These are phyloP conservation scores for Elysia chlorotica DNA, from an alignment of 1,140 invertebrate genomes.

Conservation along the genomic window DNA sequence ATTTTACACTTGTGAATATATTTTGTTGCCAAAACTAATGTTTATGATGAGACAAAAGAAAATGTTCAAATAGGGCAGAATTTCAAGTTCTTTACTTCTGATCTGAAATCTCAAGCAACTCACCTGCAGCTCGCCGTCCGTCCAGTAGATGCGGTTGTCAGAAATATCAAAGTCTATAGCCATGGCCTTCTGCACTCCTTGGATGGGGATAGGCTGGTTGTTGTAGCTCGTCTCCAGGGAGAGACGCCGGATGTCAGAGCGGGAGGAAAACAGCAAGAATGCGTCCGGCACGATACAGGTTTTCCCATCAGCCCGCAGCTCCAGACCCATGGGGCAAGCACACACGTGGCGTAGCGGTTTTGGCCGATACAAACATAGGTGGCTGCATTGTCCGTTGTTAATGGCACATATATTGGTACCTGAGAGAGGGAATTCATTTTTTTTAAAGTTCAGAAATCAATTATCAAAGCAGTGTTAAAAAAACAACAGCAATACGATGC, in stretches of 20 bases:
- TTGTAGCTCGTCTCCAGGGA: constrained; percentile 75
- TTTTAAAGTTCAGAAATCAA: no score
- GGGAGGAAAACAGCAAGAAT: constrained; percentile 84
- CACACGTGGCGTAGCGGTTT: constrained; percentile 70
- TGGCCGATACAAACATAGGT: constrained; percentile 90
- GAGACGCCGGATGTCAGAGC: constrained; percentile 76
- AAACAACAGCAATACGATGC: no score
- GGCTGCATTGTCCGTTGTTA: constrained; percentile 95
- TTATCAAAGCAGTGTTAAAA: no score
- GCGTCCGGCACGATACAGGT: constrained; percentile 86
- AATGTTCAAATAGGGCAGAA: no score
- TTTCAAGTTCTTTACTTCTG: no score
- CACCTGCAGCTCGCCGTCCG: constrained; percentile 76
- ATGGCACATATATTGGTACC: constrained; percentile 86
- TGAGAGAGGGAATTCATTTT: constrained; percentile 15
- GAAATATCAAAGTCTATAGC: constrained; percentile 91
- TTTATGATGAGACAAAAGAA: no score
- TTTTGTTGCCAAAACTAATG: no score
- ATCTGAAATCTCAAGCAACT: no score
- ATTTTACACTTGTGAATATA: no score
- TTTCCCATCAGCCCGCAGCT: constrained; percentile 76
- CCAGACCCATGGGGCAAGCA: constrained; percentile 80
- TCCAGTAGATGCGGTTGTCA: constrained; percentile 85
- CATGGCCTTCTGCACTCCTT: constrained; percentile 83
- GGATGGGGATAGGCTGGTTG: constrained; percentile 66